Base-by-base conservation (phyloP, 2,113 vertebrate species). In the Dromiciops gliroides region DNA sequence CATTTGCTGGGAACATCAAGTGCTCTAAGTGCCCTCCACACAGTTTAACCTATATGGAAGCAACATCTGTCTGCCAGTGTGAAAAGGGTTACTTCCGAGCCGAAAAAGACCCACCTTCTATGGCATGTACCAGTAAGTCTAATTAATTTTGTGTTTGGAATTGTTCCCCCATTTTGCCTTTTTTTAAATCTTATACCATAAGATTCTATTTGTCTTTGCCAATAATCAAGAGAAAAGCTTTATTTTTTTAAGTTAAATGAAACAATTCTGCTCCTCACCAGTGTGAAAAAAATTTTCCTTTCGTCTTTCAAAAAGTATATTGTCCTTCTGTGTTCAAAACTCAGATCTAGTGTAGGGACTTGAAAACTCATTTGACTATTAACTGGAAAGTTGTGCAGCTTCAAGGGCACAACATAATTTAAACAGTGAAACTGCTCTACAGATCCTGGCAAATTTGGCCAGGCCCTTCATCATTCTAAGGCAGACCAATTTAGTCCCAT, bases 81-180 rank as follows among this genome's bases (percentile, higher is more conserved):
- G 99, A 99, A 97, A 99, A 99, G 31, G 99, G 99, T 91, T 99
- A 99, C 98, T 99, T 99, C 98, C 98, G 99, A 96, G 99, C 99
- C 51, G 99, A 99, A 94, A 99, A 99, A 97, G 99, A 99, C 96
- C 99, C 99, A 48, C 99, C 99, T 53, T 99, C 99, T 19, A 99
- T 99, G 99, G 99, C 99, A 93, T 99, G 99, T 97, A 99, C 99
- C 97, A 99, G 99, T 99, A 99, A 99, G 99, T 99, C 90, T 97
- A 52, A 95, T 93, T 53, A 11, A 56, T 93, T 92, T 93, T 24
- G 4, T 67, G 50, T 50, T 95, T 97, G 60, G 23, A 97, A 0
- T 93, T 97, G 51, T 31, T 11, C 95, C 50, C 91, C 3, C 44
- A 94, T 5, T 95, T 19, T 37, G 23, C 93, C 3, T 95, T 28